Conservation (phyloP, 2,797 vertebrate genomes). For the Tragelaphus eurycerus region DNA sequence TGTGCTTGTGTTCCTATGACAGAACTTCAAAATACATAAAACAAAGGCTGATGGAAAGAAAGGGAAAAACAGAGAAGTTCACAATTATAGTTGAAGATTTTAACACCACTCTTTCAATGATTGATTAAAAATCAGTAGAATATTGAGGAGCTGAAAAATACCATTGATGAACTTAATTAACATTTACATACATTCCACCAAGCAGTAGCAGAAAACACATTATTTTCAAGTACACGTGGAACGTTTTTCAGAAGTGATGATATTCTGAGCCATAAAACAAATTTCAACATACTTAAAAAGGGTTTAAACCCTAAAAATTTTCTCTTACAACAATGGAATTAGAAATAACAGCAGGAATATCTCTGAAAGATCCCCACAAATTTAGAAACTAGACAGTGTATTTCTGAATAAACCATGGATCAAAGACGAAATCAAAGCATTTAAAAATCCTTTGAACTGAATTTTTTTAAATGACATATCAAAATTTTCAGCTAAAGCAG, state of each 20-base stretch:
- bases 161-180: not conserved
- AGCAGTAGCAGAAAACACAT: not conserved
- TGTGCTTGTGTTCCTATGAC: not conserved
- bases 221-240: not conserved
- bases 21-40: not conserved
- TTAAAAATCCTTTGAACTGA: slow-evolving; percentile 22
- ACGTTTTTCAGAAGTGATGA: not conserved
- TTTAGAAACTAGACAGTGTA: not conserved
- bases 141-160: not conserved
- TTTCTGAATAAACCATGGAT: not conserved
- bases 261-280: slow-evolving; percentile 3
- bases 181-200: not conserved
- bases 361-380: not conserved
- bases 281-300: not conserved
- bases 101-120: not conserved
- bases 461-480: not conserved
- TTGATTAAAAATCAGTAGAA: not conserved
- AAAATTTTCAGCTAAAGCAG: not conserved
- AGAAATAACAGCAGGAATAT: not conserved
- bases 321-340: not conserved
- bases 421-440: not conserved
- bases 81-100: not conserved
- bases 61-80: not conserved
- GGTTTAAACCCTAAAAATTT: not conserved
- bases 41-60: not conserved